Conservation (phyloP, 53 echinoderm and acorn worm genomes). For the Henricia sp. region DNA sequence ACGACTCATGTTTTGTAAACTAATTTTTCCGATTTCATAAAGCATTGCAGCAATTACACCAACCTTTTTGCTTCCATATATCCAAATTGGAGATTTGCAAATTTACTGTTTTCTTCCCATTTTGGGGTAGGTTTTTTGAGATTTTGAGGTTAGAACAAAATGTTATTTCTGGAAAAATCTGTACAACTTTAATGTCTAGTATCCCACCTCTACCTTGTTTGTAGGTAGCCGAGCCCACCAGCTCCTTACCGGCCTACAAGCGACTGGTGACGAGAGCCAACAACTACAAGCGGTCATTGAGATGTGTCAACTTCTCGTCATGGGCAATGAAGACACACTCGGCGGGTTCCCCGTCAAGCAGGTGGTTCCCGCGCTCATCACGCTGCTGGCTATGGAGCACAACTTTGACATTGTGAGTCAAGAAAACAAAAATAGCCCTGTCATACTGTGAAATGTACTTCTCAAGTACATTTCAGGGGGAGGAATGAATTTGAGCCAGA, state of each 20-base stretch:
- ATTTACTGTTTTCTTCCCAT: too few relatives aligned
- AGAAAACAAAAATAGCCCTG: neutral
- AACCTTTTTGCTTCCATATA: too few relatives aligned
- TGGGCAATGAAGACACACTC: slow-evolving; percentile 98
- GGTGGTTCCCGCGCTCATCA: slow-evolving; percentile 97
- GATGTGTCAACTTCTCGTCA: slow-evolving; percentile 99
- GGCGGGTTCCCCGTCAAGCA: slow-evolving; percentile 99
- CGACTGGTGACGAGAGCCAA: slow-evolving; percentile 97
- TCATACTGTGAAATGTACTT: neutral
- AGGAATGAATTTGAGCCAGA: too few relatives aligned
- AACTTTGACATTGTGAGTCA: slow-evolving; percentile 98
- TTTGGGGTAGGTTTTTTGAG: too few relatives aligned
- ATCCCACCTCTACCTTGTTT: neutral
- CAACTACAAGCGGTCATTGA: slow-evolving; percentile 98
- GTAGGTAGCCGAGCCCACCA: slow-evolving; percentile 98
- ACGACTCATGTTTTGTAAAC: too few relatives aligned
- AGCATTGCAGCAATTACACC: too few relatives aligned
- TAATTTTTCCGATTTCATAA: too few relatives aligned
- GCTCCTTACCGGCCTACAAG: slow-evolving; percentile 92
- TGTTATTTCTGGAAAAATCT: too few relatives aligned
- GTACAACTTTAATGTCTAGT: neutral
- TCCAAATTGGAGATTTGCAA: too few relatives aligned
- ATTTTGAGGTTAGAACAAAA: too few relatives aligned
- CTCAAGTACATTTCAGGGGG: too few relatives aligned
- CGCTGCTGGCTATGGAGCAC: slow-evolving; percentile 93